Base-by-base conservation (phyloP, 2,888 invertebrate genomes). In the Noctua fimbriata region DNA sequence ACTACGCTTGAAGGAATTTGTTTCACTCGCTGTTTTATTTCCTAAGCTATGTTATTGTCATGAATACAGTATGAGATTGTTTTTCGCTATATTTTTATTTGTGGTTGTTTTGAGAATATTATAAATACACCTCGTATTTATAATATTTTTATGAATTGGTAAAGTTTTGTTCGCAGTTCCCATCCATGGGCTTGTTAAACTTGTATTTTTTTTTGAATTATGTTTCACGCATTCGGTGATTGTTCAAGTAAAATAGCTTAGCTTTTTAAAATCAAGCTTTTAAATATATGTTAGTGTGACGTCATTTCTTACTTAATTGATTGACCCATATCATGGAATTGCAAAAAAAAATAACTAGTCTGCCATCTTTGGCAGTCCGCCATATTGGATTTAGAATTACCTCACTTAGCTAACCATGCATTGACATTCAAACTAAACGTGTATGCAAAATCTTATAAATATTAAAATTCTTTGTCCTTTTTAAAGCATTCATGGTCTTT, bases 11-110 rank as follows among this genome's bases (percentile, higher is more conserved):
- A 24, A 69, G n/a, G 67, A 74, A 75, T 76, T 76, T 63, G 66
- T 71, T 73, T 55, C 24, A n/a, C 5, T 76, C 69, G 55, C 28
- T 73, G 65, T 52, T 73, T 78, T 80, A 60, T 83, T 75, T 75
- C 67, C 77, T 67, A 76, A 81, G 52, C 72, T 36, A n/a, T 28
- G 12, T 74, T 73, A 55, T 79, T 84, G 66, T 81, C 78, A 49
- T 79, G 83, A 83, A 86, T 75, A 81, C 36, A n/a, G 49, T 80
- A 74, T 69, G 52, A 83, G 58, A 55, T 76, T 69, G n/a, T 73
- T 81, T 65, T 65, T 52, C 7, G 2, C 10, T 1, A 5, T 76
- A 32, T 81, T 81, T 58, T 67, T 60, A 63, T 80, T 77, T 69
- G 21, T 16, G 28, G 36, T 69, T 32, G n/a, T 67, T 52, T 71